These are phyloP conservation scores for Gandaritis pyraliata DNA, from an alignment of 2,888 invertebrate genomes.

Conservation along the genomic window DNA sequence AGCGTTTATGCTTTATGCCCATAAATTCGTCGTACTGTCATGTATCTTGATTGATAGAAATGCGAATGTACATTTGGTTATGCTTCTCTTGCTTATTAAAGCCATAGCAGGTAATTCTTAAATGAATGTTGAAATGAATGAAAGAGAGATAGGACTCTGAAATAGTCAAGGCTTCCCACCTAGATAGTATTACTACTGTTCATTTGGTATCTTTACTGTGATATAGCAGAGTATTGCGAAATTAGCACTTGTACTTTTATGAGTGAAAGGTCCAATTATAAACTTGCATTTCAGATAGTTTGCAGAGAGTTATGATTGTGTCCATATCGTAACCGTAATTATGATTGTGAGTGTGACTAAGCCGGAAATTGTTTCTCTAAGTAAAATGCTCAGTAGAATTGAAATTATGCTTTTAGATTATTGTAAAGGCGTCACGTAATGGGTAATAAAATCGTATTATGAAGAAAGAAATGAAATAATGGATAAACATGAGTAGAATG, in stretches of 20 bases:
- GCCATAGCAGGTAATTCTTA: no score
- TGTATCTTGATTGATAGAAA: no score
- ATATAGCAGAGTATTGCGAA: constrained; percentile 38
- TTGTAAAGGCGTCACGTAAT: neutral
- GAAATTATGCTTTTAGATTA: constrained; percentile 3
- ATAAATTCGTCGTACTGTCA: no score
- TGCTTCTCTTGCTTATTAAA: no score
- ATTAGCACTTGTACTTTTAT: constrained; percentile 35
- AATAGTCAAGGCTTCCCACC: no score
- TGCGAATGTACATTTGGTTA: no score
- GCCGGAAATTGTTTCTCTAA: constrained; percentile 10
- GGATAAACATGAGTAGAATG: no score
- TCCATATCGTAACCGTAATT: constrained; percentile 2
- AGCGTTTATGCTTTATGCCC: no score
- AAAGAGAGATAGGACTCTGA: no score
- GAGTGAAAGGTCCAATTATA: constrained; percentile 28
- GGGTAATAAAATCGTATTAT: neutral
- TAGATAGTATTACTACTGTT: constrained; percentile 3
- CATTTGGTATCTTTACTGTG: neutral
- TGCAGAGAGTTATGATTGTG: constrained; percentile 2
- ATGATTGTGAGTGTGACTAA: constrained; percentile 9
- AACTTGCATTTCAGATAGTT: constrained; percentile 14
- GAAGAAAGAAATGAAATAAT: no score
- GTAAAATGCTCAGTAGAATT: constrained; percentile 5
- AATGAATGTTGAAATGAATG: no score